A percentile compares a stretch with the other conserved stretches of the same genome.
Evolutionary conservation across 1,140 invertebrate species (phyloP).

Genomic region (Lasioglossum albipes): DNA sequence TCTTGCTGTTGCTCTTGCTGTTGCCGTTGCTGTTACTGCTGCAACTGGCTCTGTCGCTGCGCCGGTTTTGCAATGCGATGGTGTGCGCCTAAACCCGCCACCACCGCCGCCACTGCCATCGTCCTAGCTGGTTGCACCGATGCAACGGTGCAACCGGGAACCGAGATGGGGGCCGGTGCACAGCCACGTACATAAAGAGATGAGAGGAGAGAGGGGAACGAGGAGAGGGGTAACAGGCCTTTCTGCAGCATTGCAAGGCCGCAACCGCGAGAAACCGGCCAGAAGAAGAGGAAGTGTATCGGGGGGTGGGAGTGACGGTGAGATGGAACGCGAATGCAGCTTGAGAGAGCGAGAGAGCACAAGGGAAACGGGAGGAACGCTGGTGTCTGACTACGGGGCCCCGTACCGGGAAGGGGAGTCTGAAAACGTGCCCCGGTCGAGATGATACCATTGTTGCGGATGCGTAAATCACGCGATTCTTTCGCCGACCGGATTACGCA

Average conservation of each 20-base stretch:
- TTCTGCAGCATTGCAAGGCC: constrained; percentile 76
- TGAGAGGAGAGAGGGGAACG: not conserved
- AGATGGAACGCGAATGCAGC: constrained; percentile 57
- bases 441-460: constrained; percentile 68
- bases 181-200: not conserved
- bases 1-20: constrained; percentile 1
- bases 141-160: constrained; percentile 64
- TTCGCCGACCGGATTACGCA: constrained; percentile 20
- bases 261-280: constrained; percentile 68
- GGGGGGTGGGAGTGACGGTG: constrained; percentile 50
- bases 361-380: constrained; percentile 34
- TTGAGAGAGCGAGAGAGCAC: too few species aligned
- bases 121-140: constrained; percentile 57
- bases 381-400: not conserved
- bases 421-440: constrained; percentile 53
- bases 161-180: not conserved
- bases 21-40: constrained; percentile 48
- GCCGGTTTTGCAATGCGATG: constrained; percentile 6
- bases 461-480: constrained; percentile 69
- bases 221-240: constrained; percentile 20
- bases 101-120: constrained; percentile 49
- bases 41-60: not conserved
- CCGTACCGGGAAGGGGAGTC: constrained; percentile 4
- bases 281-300: constrained; percentile 61
- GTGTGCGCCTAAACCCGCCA: constrained; percentile 40